A percentile compares a stretch with the other conserved stretches of the same genome.
These are phyloP conservation scores for Caerostris extrusa DNA, from an alignment of 1,140 invertebrate genomes.

Conservation along the genomic window DNA sequence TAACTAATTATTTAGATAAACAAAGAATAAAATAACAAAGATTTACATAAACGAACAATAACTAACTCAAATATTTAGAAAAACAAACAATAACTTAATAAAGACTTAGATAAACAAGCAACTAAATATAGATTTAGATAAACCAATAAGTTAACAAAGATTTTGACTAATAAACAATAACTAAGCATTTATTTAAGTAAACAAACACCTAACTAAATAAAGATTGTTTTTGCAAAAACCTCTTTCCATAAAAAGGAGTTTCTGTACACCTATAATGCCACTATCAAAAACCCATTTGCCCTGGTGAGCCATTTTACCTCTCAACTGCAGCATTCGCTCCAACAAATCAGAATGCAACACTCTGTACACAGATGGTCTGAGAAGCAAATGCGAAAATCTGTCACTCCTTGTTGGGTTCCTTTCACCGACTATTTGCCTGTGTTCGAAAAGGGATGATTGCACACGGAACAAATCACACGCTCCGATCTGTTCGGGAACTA, in stretches of 20 bases:
- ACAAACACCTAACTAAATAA: neutral
- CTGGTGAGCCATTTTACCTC: neutral
- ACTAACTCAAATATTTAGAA: too few relatives aligned
- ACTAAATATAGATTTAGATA: too few relatives aligned
- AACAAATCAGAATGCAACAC: constrained; percentile 19
- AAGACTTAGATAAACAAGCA: too few relatives aligned
- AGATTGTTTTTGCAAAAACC: neutral
- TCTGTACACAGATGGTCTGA: constrained; percentile 3
- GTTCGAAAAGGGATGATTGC: neutral
- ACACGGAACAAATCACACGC: neutral
- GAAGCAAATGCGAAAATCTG: constrained; percentile 1
- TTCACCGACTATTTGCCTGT: constrained; percentile 4
- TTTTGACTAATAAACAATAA: too few relatives aligned
- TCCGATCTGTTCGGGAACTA: neutral
- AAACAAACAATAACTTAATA: too few relatives aligned
- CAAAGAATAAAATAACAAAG: too few relatives aligned
- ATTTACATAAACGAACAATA: too few relatives aligned
- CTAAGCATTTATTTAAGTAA: too few relatives aligned
- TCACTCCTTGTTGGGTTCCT: constrained; percentile 8
- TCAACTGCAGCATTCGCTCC: neutral
- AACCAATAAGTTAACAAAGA: too few relatives aligned
- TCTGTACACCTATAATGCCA: neutral
- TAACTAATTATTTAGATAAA: too few relatives aligned
- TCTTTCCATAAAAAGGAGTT: neutral
- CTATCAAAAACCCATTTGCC: constrained; percentile 8